Evolutionary conservation across 2,113 vertebrate species (phyloP).

Genomic region (Cyanoramphus novaezelandiae): DNA sequence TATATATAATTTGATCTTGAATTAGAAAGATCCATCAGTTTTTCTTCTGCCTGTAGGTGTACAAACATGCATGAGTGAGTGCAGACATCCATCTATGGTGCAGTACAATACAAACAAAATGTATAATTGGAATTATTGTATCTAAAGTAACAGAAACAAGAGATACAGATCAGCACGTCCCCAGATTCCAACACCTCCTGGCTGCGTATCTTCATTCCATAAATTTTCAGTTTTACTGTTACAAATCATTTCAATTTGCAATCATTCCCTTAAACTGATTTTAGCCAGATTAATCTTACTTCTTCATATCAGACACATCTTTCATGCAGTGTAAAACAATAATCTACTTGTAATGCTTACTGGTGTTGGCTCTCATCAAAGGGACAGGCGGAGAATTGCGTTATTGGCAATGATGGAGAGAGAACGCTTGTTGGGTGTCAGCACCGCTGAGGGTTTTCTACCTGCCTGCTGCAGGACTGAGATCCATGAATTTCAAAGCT

Average conservation of each 20-base stretch:
- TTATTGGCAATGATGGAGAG: not conserved
- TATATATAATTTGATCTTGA: not conserved
- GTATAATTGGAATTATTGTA: not conserved
- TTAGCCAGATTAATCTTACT: slow-evolving; percentile 51
- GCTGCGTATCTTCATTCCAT: not conserved
- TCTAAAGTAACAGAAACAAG: not conserved
- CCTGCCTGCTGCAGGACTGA: not conserved
- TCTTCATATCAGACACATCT: slow-evolving; percentile 13
- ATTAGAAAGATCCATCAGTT: not conserved
- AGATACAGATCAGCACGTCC: not conserved
- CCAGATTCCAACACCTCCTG: not conserved
- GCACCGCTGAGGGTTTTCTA: accelerated
- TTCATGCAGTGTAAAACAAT: slow-evolving; percentile 31
- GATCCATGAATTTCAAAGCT: not conserved
- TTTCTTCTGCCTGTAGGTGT: not conserved
- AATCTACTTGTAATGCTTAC: not conserved
- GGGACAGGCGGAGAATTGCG: not conserved
- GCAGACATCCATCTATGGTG: not conserved
- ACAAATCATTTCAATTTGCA: slow-evolving; percentile 3
- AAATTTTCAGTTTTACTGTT: not conserved
- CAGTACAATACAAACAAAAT: not conserved
- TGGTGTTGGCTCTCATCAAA: not conserved
- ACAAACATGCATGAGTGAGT: not conserved
- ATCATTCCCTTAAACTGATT: slow-evolving; percentile 15
- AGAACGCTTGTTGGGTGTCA: not conserved